phyloP scores from a whole-genome alignment of 2,797 vertebrate species.

The Sebastes miniatus region DNA sequence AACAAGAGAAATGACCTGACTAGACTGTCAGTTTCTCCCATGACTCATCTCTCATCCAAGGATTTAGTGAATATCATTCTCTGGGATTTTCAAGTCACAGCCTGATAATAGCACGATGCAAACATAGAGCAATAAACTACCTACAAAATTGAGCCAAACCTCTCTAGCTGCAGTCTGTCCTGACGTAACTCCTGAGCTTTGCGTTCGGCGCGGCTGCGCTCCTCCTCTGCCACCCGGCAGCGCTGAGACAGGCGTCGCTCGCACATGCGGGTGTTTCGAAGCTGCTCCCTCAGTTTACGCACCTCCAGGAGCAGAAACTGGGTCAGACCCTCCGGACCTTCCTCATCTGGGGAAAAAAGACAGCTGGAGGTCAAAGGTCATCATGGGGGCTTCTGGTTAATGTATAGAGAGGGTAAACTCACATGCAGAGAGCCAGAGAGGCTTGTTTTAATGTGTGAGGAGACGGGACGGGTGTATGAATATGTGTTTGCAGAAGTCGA shows the following conservation, averaged over 20 bases:
- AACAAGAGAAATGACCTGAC: too few relatives aligned
- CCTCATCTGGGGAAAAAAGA: conserved; percentile 83
- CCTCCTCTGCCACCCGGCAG: conserved; percentile 88
- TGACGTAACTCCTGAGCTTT: conserved; percentile 85
- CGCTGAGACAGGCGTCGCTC: conserved; percentile 90
- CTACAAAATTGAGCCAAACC: conserved; percentile 52
- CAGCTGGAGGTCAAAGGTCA: neutral
- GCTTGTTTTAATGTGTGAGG: neutral
- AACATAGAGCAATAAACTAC: neutral
- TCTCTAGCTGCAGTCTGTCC: conserved; percentile 85
- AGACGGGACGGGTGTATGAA: neutral
- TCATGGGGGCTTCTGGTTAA: neutral
- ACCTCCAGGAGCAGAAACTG: conserved; percentile 96
- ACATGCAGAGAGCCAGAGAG: neutral
- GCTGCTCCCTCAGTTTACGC: conserved; percentile 88
- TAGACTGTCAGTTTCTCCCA: neutral
- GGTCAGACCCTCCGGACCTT: conserved; percentile 93
- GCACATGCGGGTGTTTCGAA: conserved; percentile 84
- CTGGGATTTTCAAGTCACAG: neutral
- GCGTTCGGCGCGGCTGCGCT: conserved; percentile 83
- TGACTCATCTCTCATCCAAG: neutral
- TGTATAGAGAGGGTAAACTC: neutral
- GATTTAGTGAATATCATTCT: neutral
- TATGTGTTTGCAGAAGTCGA: neutral
- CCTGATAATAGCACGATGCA: neutral